Percentiles rank a stretch among this genome's conserved stretches.
phyloP scores from a whole-genome alignment of 2,113 vertebrate species.

The Chaetops frenatus region DNA sequence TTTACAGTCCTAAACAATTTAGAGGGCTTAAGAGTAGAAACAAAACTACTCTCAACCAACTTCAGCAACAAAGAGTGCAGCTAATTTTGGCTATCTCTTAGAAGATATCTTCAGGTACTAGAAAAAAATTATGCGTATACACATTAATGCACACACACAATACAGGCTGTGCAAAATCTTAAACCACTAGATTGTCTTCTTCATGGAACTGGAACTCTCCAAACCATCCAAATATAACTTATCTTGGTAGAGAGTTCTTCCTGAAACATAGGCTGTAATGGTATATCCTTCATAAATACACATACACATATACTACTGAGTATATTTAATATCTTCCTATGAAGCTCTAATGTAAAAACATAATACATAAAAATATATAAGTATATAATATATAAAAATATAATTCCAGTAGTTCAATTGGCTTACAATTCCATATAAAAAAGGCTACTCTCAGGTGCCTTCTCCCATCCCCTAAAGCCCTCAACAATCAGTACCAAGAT shows the following conservation, averaged over 20 bases:
- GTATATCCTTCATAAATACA: neutral
- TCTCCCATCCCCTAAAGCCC: neutral
- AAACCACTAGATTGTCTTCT: neutral
- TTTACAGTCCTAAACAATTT: neutral
- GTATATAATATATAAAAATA: neutral
- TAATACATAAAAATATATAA: neutral
- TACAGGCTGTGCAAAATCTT: neutral
- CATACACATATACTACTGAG: neutral
- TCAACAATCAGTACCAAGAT: neutral
- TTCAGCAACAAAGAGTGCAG: neutral
- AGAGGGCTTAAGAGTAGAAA: neutral
- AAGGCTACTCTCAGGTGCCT: neutral
- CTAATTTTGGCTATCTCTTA: neutral
- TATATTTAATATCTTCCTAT: neutral
- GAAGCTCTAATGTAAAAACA: neutral
- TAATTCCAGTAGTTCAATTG: neutral
- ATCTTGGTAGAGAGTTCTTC: neutral
- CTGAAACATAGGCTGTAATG: neutral
- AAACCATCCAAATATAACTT: neutral
- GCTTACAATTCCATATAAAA: neutral
- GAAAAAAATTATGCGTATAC: neutral
- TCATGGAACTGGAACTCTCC: neutral
- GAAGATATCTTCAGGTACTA: neutral
- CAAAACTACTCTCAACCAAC: neutral
- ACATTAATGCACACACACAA: neutral